Evolutionary conservation across 2,797 vertebrate species (phyloP).

Genomic region (Sebastiscus albofasciatus): DNA sequence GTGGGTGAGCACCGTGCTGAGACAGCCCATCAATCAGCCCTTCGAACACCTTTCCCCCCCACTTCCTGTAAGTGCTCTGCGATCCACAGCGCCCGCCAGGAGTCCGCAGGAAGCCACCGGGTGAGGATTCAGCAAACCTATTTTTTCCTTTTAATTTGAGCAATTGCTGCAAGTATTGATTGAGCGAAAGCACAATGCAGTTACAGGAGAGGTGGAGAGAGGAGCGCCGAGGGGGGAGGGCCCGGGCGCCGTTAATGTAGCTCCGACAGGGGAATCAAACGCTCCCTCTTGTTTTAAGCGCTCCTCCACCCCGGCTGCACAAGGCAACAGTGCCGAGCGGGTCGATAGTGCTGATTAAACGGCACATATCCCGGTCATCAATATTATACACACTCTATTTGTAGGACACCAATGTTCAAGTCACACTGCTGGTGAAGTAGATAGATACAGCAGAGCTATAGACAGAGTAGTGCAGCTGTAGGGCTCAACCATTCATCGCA

Average conservation of each 20-base stretch:
- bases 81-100: conserved; percentile 61
- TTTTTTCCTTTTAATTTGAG: conserved; percentile 82
- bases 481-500: neutral
- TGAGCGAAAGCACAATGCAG: conserved; percentile 71
- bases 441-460: conserved; percentile 28
- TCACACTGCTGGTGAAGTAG: conserved; percentile 36
- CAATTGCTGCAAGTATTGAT: conserved; percentile 83
- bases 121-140: conserved; percentile 78
- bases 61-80: conserved; percentile 77
- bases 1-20: conserved; percentile 72
- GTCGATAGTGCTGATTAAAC: conserved; percentile 97
- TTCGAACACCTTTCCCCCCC: conserved; percentile 67
- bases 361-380: conserved; percentile 90
- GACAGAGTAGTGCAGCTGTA: conserved; percentile 11
- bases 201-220: conserved; percentile 75
- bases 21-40: conserved; percentile 75
- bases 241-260: conserved; percentile 70
- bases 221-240: conserved; percentile 33
- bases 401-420: conserved; percentile 74
- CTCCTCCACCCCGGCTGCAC: conserved; percentile 68
- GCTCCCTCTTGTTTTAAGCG: conserved; percentile 79
- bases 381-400: conserved; percentile 92
- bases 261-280: conserved; percentile 76
- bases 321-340: conserved; percentile 78
- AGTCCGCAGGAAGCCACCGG: conserved; percentile 74